These are phyloP conservation scores for Sus scrofa DNA, from an alignment of 2,113 vertebrate genomes.

Conservation along the genomic window DNA sequence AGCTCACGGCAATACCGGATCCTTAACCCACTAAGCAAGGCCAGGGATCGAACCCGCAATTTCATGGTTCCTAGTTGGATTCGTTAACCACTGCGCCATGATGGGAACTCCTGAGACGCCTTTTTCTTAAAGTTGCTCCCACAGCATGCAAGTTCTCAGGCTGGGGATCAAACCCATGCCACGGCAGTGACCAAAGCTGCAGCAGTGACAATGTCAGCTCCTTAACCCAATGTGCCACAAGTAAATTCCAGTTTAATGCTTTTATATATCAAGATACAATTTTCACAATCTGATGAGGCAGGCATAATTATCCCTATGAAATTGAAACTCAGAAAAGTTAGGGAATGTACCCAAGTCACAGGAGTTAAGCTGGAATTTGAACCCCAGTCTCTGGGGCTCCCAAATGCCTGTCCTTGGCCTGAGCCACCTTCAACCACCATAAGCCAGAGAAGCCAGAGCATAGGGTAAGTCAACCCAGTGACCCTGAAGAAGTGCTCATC, in stretches of 20 bases:
- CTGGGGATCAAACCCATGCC: no score
- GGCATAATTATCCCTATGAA: neutral
- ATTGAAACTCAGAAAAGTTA: neutral
- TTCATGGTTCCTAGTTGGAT: no score
- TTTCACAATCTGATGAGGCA: neutral
- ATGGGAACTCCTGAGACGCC: no score
- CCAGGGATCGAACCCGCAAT: no score
- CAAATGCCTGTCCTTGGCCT: neutral
- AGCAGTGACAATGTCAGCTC: no score
- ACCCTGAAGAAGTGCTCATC: neutral
- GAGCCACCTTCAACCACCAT: neutral
- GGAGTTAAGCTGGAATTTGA: neutral
- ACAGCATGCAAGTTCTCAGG: no score
- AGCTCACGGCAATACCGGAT: no score
- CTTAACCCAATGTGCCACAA: no score
- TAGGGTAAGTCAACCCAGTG: neutral
- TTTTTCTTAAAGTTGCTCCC: no score
- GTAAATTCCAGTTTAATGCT: neutral
- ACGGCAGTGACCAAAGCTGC: no score
- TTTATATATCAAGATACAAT: neutral
- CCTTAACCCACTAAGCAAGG: no score
- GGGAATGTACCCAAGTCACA: neutral
- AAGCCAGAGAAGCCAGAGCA: neutral
- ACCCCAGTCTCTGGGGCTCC: neutral
- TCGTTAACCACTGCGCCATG: no score